phyloP scores from a whole-genome alignment of 2,113 vertebrate genomes.

The Sinocyclocheilus anophthalmus region DNA sequence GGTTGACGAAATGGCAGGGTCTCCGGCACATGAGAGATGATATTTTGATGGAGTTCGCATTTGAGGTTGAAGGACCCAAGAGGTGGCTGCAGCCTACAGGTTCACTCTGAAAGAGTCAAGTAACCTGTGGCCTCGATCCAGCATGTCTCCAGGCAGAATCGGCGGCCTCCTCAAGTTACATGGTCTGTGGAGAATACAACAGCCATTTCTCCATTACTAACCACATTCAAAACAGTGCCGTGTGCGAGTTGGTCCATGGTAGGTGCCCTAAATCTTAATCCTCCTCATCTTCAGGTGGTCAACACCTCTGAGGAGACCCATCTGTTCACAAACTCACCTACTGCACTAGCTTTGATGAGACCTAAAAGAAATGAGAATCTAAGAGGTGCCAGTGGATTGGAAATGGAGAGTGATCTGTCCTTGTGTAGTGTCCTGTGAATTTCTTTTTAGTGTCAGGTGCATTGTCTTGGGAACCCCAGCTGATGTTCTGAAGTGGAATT shows the following conservation, averaged over 20 bases:
- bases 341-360: neutral
- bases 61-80: slow-evolving; percentile 48
- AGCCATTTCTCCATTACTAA: slow-evolving; percentile 58
- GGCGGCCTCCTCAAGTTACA: slow-evolving; percentile 65
- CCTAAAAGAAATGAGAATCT: neutral
- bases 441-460: slow-evolving; percentile 97
- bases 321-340: slow-evolving; percentile 57
- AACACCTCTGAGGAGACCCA: slow-evolving; percentile 12
- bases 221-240: slow-evolving; percentile 65
- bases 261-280: neutral
- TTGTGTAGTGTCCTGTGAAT: slow-evolving; percentile 85
- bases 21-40: slow-evolving; percentile 67
- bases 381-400: slow-evolving; percentile 67
- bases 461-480: slow-evolving; percentile 96
- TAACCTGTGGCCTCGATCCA: slow-evolving; percentile 52
- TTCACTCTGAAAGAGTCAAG: slow-evolving; percentile 45
- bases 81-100: slow-evolving; percentile 44
- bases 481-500: slow-evolving; percentile 92
- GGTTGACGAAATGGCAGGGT: slow-evolving; percentile 55
- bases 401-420: slow-evolving; percentile 86
- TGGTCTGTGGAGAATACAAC: slow-evolving; percentile 61
- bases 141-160: slow-evolving; percentile 56
- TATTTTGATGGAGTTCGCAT: slow-evolving; percentile 67
- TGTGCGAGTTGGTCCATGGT: slow-evolving; percentile 56
- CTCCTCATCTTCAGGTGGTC: neutral